Base-by-base conservation (phyloP, 35 echinoderm and acorn worm genomes). In the Heliocidaris tuberculata region DNA sequence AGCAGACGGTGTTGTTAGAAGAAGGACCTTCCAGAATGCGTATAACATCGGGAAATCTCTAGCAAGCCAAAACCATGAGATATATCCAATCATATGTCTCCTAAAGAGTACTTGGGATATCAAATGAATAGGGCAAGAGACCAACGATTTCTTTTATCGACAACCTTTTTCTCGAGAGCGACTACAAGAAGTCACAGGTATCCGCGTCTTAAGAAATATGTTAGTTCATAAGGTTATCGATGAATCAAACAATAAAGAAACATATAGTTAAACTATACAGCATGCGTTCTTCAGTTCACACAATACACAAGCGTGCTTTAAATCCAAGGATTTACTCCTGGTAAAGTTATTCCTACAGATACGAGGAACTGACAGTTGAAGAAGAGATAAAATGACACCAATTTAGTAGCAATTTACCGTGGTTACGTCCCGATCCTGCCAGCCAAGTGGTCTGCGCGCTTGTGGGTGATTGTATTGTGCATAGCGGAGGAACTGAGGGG, bases 51-150 rank as follows among this genome's bases (percentile, higher is more conserved):
- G 15, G 27, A n/a, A 78, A 78, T 19, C 65, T 78, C 27, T n/a
- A 19, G 65, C 65, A 78, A 78, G 27, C 4, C 4, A 78, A 78
- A 42, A 78, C 27, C 3, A 27, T 78, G 52, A 78, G 21, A 78
- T 78, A 78, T 78, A 78, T 78, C 65, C 65, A 78, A 78, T 78
- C 65, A 27, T 78, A 78, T 78, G 65, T 78, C 65, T 78, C 65
- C 65, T 27, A 27, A 21, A 78, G 65, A 78, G 65, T 78, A 78
- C 65, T 78, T 78, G 65, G 17, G 65, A 5, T 19, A 78, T 78
- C 6, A 7, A 78, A 78, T 78, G 65, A n/a, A 78, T 78, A 27
- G 21, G 65, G 19, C 27, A n/a, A 78, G 27, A 78, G 65, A 78
- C 27, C 65, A 78, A 78, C 65, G 27, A 24, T 78, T 78, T 78